phyloP scores from a whole-genome alignment of 2,797 vertebrate species.

The Passerculus sandwichensis region DNA sequence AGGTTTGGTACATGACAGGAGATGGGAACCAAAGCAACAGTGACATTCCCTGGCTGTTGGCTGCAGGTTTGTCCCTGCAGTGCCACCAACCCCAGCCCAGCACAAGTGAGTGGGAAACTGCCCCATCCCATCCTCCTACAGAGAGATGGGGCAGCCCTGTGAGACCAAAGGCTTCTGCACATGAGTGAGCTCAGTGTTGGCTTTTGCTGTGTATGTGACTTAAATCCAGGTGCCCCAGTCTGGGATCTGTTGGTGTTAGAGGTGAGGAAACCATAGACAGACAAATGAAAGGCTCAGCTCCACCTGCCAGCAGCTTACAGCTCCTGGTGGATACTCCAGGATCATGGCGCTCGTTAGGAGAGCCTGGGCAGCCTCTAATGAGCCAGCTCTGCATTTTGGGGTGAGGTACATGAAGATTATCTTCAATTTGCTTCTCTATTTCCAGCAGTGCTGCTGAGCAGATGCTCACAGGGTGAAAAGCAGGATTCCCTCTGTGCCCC shows the following conservation, averaged over 20 bases:
- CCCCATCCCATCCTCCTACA: background rate
- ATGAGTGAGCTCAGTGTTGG: accelerated
- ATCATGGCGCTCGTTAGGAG: accelerated
- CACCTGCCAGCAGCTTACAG: background rate
- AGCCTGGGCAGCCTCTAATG: background rate
- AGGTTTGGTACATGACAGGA: background rate
- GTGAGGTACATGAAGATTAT: too few species aligned
- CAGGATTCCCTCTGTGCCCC: background rate
- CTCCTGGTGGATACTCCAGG: background rate
- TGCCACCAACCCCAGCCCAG: background rate
- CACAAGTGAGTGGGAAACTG: background rate
- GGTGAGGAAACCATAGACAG: background rate
- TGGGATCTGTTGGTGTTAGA: background rate
- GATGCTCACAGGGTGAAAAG: background rate
- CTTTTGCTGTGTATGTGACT: background rate
- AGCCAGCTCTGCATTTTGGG: background rate
- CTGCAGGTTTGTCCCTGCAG: background rate
- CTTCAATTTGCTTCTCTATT: background rate
- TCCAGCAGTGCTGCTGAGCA: background rate
- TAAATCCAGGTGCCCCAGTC: background rate
- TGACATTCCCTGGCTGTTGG: background rate
- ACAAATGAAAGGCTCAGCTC: background rate
- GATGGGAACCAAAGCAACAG: background rate
- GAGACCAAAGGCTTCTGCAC: background rate
- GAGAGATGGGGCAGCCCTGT: background rate